A percentile compares a stretch with the other conserved stretches of the same genome.
phyloP scores from a whole-genome alignment of 2,888 invertebrate species.

The Tillus elongatus region DNA sequence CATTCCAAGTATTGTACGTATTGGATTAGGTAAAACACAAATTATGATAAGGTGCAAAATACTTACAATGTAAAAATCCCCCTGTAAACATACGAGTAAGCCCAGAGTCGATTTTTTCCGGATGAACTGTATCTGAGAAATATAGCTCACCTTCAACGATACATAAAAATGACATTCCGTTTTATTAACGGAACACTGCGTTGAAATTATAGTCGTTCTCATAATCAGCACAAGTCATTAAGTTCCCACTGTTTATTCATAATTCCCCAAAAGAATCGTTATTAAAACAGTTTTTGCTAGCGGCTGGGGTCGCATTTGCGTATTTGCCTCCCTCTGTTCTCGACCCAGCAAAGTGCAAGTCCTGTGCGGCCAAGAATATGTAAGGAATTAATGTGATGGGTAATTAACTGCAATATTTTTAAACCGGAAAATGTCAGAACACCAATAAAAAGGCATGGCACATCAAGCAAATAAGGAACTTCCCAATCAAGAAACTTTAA shows the following conservation, averaged over 20 bases:
- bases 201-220: constrained; percentile 39
- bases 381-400: constrained; percentile 40
- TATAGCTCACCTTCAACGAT: constrained; percentile 25
- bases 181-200: constrained; percentile 38
- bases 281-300: constrained; percentile 23
- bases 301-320: constrained; percentile 8
- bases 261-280: constrained; percentile 34
- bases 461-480: constrained; percentile 32
- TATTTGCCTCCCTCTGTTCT: neutral
- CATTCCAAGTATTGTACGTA: too few relatives aligned
- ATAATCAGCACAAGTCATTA: constrained; percentile 42
- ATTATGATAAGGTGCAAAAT: too few relatives aligned
- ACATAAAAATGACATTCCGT: constrained; percentile 36
- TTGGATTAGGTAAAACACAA: too few relatives aligned
- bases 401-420: constrained; percentile 43
- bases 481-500: constrained; percentile 14
- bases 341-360: constrained; percentile 30
- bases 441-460: constrained; percentile 48
- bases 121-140: too few relatives aligned
- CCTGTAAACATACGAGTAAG: too few relatives aligned
- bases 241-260: constrained; percentile 42
- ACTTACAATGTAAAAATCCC: too few relatives aligned
- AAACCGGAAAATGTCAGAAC: constrained; percentile 45
- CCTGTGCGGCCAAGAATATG: constrained; percentile 29
- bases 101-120: too few relatives aligned